These are phyloP conservation scores for Dendroctonus valens DNA, from an alignment of 1,140 invertebrate genomes.

Conservation along the genomic window DNA sequence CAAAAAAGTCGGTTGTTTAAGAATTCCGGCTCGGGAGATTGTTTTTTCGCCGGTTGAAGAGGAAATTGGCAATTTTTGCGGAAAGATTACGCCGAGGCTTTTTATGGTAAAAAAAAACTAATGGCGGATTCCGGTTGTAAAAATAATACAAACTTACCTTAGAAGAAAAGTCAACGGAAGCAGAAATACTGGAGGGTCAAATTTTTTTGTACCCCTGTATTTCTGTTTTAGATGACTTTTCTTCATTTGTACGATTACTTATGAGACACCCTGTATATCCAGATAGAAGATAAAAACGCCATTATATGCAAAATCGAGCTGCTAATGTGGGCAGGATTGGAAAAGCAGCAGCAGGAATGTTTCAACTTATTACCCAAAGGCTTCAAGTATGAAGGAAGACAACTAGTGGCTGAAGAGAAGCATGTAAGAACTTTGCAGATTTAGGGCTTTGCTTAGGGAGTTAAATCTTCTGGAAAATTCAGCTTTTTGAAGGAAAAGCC, in stretches of 20 bases:
- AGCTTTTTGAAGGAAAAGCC: constrained; percentile 56
- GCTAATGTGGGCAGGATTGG: constrained; percentile 43
- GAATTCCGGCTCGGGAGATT: constrained; percentile 53
- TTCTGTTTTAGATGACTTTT: background rate
- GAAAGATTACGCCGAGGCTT: constrained; percentile 51
- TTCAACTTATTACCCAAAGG: constrained; percentile 45
- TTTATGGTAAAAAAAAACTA: constrained; percentile 41
- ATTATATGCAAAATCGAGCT: constrained; percentile 41
- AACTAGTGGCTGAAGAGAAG: constrained; percentile 25
- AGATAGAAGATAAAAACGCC: constrained; percentile 20
- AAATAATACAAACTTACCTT: background rate
- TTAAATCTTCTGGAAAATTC: background rate
- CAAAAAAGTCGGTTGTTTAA: constrained; percentile 53
- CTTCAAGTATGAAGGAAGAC: constrained; percentile 38
- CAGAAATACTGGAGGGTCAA: too few relatives aligned
- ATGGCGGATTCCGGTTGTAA: background rate
- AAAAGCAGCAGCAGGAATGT: constrained; percentile 44
- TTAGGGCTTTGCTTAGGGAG: background rate
- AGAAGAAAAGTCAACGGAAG: too few relatives aligned
- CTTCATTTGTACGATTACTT: background rate
- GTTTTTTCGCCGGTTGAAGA: constrained; percentile 51
- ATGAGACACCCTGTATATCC: background rate
- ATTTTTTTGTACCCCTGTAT: too few relatives aligned
- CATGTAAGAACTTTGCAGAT: constrained; percentile 17
- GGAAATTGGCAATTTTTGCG: constrained; percentile 53